These are phyloP conservation scores for Polydrusus tereticollis DNA, from an alignment of 2,888 invertebrate species.

Conservation along the genomic window DNA sequence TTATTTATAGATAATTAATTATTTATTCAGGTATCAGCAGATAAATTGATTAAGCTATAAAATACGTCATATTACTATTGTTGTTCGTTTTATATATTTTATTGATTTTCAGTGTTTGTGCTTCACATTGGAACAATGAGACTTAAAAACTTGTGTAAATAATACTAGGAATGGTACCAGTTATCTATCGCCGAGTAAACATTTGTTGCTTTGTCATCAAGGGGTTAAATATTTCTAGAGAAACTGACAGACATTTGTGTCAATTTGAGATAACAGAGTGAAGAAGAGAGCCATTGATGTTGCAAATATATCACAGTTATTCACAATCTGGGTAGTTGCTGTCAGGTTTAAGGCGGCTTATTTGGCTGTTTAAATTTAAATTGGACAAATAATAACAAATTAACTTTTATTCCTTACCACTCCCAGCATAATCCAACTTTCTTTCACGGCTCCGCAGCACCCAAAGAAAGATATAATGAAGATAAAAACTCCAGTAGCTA, in stretches of 20 bases:
- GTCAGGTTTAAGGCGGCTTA: too few relatives aligned
- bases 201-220: not conserved
- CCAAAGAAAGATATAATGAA: conserved; percentile 95
- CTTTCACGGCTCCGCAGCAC: conserved; percentile 94
- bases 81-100: not conserved
- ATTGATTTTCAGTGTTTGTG: not conserved
- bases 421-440: conserved; percentile 94
- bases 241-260: too few relatives aligned
- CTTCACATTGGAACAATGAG: not conserved
- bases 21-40: conserved; percentile 1
- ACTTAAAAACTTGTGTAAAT: not conserved
- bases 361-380: not conserved
- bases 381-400: too few relatives aligned
- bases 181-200: not conserved
- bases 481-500: conserved; percentile 89
- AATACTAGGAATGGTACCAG: too few relatives aligned
- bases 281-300: too few relatives aligned
- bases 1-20: conserved; percentile 1
- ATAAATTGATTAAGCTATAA: conserved; percentile 20
- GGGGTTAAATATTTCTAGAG: not conserved
- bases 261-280: too few relatives aligned
- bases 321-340: too few relatives aligned
- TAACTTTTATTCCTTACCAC: conserved; percentile 74
- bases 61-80: conserved; percentile 1
- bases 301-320: too few relatives aligned